phyloP scores from a whole-genome alignment of 2,888 invertebrate genomes.

The Eudemis profundana region DNA sequence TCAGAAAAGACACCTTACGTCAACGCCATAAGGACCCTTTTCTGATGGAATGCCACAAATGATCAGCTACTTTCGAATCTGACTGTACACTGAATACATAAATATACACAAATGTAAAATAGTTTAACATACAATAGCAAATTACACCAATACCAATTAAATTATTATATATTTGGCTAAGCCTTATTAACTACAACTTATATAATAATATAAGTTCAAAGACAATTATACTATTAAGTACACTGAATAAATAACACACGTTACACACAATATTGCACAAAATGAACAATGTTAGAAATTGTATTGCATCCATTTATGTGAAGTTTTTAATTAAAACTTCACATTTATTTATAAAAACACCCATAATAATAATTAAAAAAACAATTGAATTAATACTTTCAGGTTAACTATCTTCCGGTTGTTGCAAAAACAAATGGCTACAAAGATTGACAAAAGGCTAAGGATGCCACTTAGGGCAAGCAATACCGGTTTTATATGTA shows the following conservation, averaged over 20 bases:
- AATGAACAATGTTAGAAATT: constrained; percentile 39
- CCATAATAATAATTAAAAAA: too few species aligned
- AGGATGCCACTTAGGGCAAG: too few species aligned
- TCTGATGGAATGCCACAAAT: too few species aligned
- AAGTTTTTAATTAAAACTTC: not conserved
- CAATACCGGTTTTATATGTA: too few species aligned
- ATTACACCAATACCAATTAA: constrained; percentile 43
- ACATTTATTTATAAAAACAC: not conserved
- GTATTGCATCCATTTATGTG: constrained; percentile 18
- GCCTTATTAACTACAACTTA: constrained; percentile 48
- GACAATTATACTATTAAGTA: constrained; percentile 39
- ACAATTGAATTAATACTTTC: too few species aligned
- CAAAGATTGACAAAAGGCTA: too few species aligned
- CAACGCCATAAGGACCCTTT: too few species aligned
- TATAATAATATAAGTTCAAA: constrained; percentile 35
- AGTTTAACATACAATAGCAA: constrained; percentile 43
- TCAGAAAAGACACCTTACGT: too few species aligned
- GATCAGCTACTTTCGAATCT: not conserved
- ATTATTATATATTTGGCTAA: constrained; percentile 52
- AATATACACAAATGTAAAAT: constrained; percentile 32
- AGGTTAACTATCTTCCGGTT: too few species aligned
- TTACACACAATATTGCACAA: constrained; percentile 54
- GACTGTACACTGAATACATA: constrained; percentile 29
- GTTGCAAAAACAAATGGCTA: too few species aligned
- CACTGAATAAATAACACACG: constrained; percentile 46